A percentile compares a stretch with the other conserved stretches of the same genome.
phyloP scores from a whole-genome alignment of 1,140 invertebrate genomes.

The Brachionus sp. region DNA sequence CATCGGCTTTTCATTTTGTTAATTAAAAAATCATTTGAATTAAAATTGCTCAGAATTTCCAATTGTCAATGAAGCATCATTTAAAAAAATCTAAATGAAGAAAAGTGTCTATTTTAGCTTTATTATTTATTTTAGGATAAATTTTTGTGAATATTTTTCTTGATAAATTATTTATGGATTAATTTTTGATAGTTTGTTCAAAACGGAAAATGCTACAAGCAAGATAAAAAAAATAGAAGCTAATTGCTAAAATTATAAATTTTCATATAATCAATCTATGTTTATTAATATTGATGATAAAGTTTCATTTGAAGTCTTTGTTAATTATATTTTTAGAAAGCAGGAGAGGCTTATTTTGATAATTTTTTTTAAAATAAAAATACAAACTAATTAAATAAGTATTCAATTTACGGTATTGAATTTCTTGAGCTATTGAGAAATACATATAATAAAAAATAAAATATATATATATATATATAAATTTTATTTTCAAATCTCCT shows the following conservation, averaged over 20 bases:
- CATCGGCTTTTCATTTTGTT: background rate
- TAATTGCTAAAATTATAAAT: background rate
- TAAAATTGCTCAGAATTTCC: background rate
- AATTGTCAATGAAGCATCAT: background rate
- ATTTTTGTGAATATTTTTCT: background rate
- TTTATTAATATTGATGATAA: background rate
- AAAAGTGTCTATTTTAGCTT: background rate
- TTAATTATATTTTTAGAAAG: background rate
- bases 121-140: background rate
- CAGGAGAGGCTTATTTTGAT: background rate
- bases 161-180: background rate
- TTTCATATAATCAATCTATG: background rate
- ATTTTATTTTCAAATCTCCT: background rate
- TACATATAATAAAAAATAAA: background rate
- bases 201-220: background rate
- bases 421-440: conserved; percentile 14
- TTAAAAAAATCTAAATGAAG: too few relatives aligned
- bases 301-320: background rate
- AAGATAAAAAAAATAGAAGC: background rate
- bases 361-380: background rate
- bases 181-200: background rate
- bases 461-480: too few relatives aligned
- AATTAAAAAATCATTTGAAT: too few relatives aligned
- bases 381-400: conserved; percentile 34
- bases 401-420: conserved; percentile 39